phyloP scores from a whole-genome alignment of 1,140 invertebrate species.

The Nasonia longicornis region DNA sequence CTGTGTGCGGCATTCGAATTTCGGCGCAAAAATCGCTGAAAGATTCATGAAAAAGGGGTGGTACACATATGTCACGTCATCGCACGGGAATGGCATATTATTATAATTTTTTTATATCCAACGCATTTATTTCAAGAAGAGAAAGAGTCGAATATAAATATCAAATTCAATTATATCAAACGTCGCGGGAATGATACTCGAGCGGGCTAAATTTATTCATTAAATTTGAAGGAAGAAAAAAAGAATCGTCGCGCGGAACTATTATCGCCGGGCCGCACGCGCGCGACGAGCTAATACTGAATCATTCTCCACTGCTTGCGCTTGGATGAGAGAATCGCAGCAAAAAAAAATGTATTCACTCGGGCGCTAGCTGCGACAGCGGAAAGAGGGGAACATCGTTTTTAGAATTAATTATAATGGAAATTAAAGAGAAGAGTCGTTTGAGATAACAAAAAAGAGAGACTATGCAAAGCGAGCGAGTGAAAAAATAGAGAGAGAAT shows the following conservation, averaged over 20 bases:
- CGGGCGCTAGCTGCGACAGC: not conserved
- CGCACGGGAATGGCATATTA: no score
- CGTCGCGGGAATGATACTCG: not conserved
- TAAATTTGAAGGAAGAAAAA: not conserved
- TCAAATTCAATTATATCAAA: constrained; percentile 1
- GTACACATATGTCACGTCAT: no score
- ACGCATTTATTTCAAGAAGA: not conserved
- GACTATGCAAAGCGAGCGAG: not conserved
- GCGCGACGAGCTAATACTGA: not conserved
- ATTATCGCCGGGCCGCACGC: no score
- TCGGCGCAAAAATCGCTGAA: no score
- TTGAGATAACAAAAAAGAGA: not conserved
- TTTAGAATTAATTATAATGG: constrained; percentile 36
- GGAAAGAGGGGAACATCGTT: constrained; percentile 5
- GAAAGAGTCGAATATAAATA: not conserved
- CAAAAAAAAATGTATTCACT: not conserved
- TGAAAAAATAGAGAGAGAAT: not conserved
- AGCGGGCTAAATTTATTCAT: not conserved
- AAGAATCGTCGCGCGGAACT: not conserved
- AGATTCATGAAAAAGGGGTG: no score
- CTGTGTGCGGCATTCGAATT: no score
- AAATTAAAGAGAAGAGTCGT: constrained; percentile 16
- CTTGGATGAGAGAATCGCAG: not conserved
- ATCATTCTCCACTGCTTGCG: not conserved
- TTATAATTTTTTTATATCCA: no score